These are phyloP conservation scores for Sturnira hondurensis DNA, from an alignment of 2,113 vertebrate genomes.

Conservation along the genomic window DNA sequence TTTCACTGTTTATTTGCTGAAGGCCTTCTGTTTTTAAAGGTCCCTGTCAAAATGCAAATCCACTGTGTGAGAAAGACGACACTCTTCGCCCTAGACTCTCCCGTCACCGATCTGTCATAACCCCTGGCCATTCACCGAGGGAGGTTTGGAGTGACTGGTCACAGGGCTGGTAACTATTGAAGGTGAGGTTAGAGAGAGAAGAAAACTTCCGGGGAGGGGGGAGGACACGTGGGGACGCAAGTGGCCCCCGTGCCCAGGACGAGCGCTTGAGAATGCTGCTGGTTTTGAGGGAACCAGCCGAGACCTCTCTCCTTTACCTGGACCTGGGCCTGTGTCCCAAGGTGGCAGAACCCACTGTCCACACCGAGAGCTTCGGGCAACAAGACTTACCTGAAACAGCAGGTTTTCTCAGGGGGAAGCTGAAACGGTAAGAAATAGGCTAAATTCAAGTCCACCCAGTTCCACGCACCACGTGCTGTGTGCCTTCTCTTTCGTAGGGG, in stretches of 20 bases:
- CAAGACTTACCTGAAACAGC: not conserved
- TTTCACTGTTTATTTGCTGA: not conserved
- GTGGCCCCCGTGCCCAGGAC: fast-evolving
- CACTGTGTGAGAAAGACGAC: not conserved
- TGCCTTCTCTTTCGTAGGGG: too few species aligned
- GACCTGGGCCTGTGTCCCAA: not conserved
- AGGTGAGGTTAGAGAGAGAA: not conserved
- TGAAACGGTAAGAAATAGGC: not conserved
- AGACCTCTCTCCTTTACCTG: not conserved
- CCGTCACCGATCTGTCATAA: not conserved
- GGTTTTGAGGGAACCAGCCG: not conserved
- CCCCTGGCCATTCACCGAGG: not conserved
- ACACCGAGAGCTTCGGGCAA: not conserved
- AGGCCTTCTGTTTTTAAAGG: not conserved
- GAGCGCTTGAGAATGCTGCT: too few species aligned
- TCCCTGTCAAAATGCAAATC: not conserved
- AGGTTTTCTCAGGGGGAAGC: not conserved
- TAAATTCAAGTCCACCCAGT: not conserved
- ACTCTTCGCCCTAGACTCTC: not conserved
- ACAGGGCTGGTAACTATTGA: not conserved
- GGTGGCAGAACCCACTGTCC: not conserved
- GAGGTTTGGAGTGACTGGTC: not conserved
- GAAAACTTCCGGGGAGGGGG: too few species aligned
- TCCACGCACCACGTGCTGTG: fast-evolving
- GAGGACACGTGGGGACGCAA: fast-evolving